Evolutionary conservation across 2,888 invertebrate genomes (phyloP), one percentile per base, ranked within the genome.

Genomic region (Trisateles emortualis): DNA sequence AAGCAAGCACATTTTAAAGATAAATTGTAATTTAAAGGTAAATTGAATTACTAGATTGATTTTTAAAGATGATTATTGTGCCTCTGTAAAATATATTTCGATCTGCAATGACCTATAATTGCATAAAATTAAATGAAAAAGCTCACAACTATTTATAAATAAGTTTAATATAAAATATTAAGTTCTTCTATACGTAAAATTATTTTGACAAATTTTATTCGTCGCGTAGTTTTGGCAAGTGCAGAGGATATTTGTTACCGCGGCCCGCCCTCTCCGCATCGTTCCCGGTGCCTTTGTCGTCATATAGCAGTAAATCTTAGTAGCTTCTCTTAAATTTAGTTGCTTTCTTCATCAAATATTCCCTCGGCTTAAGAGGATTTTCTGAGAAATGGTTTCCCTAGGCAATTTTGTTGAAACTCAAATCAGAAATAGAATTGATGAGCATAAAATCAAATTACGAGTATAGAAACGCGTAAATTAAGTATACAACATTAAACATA

Each of bases 251-350:
- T 84, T 83, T 86, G 74, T 78, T 71, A 69, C 72, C 60, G 54
- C 68, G 77, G 58, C 76, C 81, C 86, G 81, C 84, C 84, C 81
- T 71, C 72, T 69, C 72, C 76, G 76, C 76, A 73, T 74, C 79
- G 70, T 62, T 73, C 75, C 66, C 68, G 68, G 84, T 86, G 87
- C 81, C 76, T 81, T 84, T 86, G 86, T 85, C 83, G 76, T 84
- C 84, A 82, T 78, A 81, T 70, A 82, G 78, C 86, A 80, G 79
- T 88, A 87, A 88, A 87, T 88, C 86, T 86, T 82, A 68, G 78
- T 65, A 76, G 79, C 78, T 79, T 78, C 79, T 78, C 80, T 79
- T 79, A 81, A 79, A 79, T 83, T 81, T 78, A 80, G 78, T 81
- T 79, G 81, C 82, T 81, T 83, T 83, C 83, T 83, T 79, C 79